Base-by-base conservation (phyloP, 2,113 vertebrate species). In the Clarias magur region DNA sequence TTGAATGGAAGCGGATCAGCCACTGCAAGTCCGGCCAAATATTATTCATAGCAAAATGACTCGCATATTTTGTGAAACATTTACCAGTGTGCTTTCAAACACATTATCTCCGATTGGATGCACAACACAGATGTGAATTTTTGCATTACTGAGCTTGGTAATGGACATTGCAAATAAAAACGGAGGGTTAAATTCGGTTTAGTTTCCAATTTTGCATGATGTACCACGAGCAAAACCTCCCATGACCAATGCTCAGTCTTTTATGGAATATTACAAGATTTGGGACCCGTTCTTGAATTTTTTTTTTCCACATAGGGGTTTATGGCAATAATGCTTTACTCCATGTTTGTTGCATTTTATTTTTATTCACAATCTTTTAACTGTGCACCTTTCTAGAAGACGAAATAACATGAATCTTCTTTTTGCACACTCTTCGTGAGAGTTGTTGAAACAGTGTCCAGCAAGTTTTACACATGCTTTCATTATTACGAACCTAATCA, bases 401-500 rank as follows among this genome's bases (percentile, higher is more conserved):
- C 38, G 25, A 8, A 78, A 30, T 13, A 13, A 76, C 30, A 27
- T 78, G 48, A 56, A 15, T 7, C 30, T 12, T 42, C 53, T n/a
- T 30, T 56, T 79, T n/a, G 73, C n/a, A 27, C 4, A 7, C 7
- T 75, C 34, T 75, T 23, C n/a, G 57, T 73, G 56, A n/a, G 84
- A 76, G 16, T 16, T 60, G 48, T 54, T 38, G 19, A 85, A 75
- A 76, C 34, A 62, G 25, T 70, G 78, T 85, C 65, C 59, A 63
- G 83, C 72, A 19, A 42, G 21, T 27, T 84, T 82, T 21, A n/a
- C 60, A 25, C 38, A 27, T 1, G 1, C 38, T 65, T 82, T 75
- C 59, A 81, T 34, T 85, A 85, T 76, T 78, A 25, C 30, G 83
- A 83, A 80, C 68, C 30, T 57, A 78, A 86, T 86, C 54, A 76